phyloP scores from a whole-genome alignment of 2,888 invertebrate genomes.

The Philaethria dido region DNA sequence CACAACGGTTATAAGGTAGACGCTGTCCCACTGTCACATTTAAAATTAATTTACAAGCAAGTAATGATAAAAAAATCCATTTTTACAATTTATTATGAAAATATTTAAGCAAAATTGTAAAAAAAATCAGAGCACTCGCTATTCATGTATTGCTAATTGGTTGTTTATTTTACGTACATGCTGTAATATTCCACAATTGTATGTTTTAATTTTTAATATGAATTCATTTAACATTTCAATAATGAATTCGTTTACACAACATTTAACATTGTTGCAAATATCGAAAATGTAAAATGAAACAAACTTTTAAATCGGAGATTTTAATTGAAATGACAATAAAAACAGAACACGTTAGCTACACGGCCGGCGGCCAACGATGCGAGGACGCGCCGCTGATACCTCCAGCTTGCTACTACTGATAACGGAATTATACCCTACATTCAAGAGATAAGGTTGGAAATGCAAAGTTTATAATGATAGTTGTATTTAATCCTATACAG shows the following conservation, averaged over 20 bases:
- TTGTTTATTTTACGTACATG: background rate
- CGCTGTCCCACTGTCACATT: no score
- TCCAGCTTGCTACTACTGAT: background rate
- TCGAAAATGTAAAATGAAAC: background rate
- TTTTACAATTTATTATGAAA: no score
- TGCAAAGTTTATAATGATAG: background rate
- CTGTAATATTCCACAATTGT: background rate
- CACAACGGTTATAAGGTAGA: no score
- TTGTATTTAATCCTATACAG: background rate
- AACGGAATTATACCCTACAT: background rate
- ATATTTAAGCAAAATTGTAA: no score
- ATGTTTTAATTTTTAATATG: background rate
- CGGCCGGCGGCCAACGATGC: slow-evolving; percentile 30
- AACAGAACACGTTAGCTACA: slow-evolving; percentile 28
- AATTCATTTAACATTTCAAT: background rate
- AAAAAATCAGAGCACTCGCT: no score
- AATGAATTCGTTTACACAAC: background rate
- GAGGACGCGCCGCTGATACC: slow-evolving; percentile 30
- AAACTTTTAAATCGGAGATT: slow-evolving; percentile 6
- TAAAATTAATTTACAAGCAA: no score
- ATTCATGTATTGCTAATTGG: no score
- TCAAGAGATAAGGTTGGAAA: background rate
- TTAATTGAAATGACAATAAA: slow-evolving; percentile 35
- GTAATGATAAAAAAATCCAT: no score
- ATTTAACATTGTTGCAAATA: background rate